phyloP scores from a whole-genome alignment of 2,797 vertebrate genomes.

The Etheostoma perlongum region DNA sequence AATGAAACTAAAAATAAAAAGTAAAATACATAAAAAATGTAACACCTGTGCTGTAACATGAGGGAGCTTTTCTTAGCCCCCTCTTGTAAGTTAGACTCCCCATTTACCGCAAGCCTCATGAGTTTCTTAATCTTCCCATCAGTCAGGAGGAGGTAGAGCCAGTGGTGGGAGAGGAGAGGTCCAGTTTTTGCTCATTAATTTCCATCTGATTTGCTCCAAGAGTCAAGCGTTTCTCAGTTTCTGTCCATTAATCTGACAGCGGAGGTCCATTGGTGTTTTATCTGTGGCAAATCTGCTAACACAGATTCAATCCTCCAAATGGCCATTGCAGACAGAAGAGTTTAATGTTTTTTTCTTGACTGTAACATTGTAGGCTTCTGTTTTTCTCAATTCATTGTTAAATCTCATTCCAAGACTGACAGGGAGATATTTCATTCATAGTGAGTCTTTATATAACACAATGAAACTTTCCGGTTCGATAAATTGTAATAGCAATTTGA shows the following conservation, averaged over 20 bases:
- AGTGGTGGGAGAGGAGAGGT: constrained; percentile 67
- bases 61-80: constrained; percentile 25
- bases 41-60: constrained; percentile 39
- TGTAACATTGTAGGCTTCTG: constrained; percentile 1
- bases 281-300: constrained; percentile 54
- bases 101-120: constrained; percentile 84
- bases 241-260: constrained; percentile 82
- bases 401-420: constrained; percentile 26
- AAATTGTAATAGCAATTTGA: constrained; percentile 25
- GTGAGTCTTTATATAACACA: constrained; percentile 27
- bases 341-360: constrained; percentile 6
- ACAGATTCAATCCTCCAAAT: constrained; percentile 30
- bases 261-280: constrained; percentile 75
- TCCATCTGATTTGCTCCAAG: constrained; percentile 79
- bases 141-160: constrained; percentile 73
- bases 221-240: constrained; percentile 72
- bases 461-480: constrained; percentile 45
- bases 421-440: constrained; percentile 33
- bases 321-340: constrained; percentile 4
- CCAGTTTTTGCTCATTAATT: constrained; percentile 85
- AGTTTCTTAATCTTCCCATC: constrained; percentile 85
- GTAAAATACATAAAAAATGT: neutral
- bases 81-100: constrained; percentile 49
- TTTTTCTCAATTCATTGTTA: constrained; percentile 14
- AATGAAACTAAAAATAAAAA: neutral